Percentiles rank a stretch among this genome's conserved stretches.
These are phyloP conservation scores for Halichondria panicea DNA, from an alignment of 37 sponge, comb jelly and placozoan genomes.

Conservation along the genomic window DNA sequence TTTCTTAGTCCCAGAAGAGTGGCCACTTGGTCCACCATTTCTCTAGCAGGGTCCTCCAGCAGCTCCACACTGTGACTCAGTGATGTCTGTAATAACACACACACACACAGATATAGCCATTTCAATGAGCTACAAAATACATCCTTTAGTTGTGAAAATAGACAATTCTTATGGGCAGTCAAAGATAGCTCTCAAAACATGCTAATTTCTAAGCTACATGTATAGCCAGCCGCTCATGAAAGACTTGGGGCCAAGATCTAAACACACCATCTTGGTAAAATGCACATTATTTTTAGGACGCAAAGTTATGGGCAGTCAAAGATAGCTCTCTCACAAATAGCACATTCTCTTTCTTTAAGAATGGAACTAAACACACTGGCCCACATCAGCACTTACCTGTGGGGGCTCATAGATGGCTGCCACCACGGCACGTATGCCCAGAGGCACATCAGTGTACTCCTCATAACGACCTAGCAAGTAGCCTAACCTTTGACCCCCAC, in stretches of 20 bases:
- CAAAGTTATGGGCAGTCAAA: too few species aligned
- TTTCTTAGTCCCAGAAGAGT: conserved; percentile 59
- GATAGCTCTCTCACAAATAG: too few species aligned
- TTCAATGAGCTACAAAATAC: not conserved
- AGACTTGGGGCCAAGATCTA: too few species aligned
- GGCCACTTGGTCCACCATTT: conserved; percentile 63
- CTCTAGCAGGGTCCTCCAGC: conserved; percentile 58
- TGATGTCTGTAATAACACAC: not conserved
- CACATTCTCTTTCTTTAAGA: too few species aligned
- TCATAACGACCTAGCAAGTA: conserved; percentile 81
- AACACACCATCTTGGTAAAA: too few species aligned
- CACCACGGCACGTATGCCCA: conserved; percentile 91
- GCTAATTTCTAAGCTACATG: too few species aligned
- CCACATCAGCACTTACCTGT: conserved; percentile 44
- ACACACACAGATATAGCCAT: not conserved
- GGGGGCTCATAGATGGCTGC: conserved; percentile 95
- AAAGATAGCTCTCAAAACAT: too few species aligned
- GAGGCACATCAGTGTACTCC: conserved; percentile 86
- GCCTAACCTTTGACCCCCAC: conserved; percentile 82
- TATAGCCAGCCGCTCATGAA: too few species aligned
- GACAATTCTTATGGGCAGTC: too few species aligned
- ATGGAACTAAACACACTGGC: too few species aligned
- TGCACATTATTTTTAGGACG: too few species aligned
- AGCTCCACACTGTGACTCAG: conserved; percentile 66
- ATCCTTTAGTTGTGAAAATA: not conserved